Evolutionary conservation across 2,888 invertebrate species (phyloP), one percentile per base, ranked within the genome.

Genomic region (Stenolophus ochropezus): DNA sequence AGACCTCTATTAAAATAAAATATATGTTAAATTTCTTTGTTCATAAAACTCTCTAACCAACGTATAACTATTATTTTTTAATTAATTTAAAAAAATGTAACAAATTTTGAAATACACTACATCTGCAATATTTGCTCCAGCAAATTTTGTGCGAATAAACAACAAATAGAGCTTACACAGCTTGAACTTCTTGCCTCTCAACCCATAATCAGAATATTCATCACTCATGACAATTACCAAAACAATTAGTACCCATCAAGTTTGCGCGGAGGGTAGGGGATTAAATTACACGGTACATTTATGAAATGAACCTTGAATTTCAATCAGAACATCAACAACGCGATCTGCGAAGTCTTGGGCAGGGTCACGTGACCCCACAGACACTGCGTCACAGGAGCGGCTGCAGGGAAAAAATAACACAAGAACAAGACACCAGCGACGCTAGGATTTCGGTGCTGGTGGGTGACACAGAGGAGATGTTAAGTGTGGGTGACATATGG

Each of bases 281-380:
- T 73, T 80, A 80, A 80, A 80, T 80, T 80, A 80, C 73, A 73
- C 47, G 73, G 80, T 73, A 58, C 73, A 81, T 75, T 81, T 81
- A 75, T 75, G 61, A 81, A 81, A 75, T 65, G 75, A 81, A 81
- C 81, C 81, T 81, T 81, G 81, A 81, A 65, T 81, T 61, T 75
- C 81, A 75, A 81, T 81, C 81, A 81, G 27, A 74, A 81, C 33
- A 42, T 42, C 33, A 42, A 4, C 33, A 42, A 42, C 33, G 33
- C 42, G 75, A 75, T 75, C 53, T 25, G 14, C 51, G 74, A 51
- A 51, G 16, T 42, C 33, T 42, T 42, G 33, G 33, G 33, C 33
- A 42, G 33, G 33, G 33, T 42, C 11, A 42, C 33, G 8, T 42
- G 33, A 42, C 33, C 33, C 33, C 33, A 11, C 33, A 42, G 33